Evolutionary conservation across 2,888 invertebrate species (phyloP), one percentile per base, ranked within the genome.

Genomic region (Hydropsyche betteni): DNA sequence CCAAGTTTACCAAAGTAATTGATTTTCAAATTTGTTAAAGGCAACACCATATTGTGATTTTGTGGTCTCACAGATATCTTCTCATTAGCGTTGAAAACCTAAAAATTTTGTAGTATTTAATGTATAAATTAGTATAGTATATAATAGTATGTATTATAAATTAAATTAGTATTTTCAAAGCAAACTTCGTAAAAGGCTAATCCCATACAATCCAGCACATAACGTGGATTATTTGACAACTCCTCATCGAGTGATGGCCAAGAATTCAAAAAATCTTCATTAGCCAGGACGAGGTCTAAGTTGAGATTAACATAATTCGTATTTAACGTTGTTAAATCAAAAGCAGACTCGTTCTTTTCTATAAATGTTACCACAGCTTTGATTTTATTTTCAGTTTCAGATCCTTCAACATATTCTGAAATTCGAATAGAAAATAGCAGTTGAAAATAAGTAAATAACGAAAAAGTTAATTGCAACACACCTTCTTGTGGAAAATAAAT

Each of bases 401-500:
- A 88, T 44, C 86, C 84, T 12, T 88, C 86, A 76, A 82, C 82
- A 77, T 85, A 89, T 70, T 83, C 88, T 88, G 68, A 70, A 78
- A 80, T 24, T 24, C 24, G 64, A 50, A 74, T 69, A 74, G 53
- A 69, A 75, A 7, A 61, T 1, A 10, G 24, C 7, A 16, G 24
- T 16, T 33, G n/a, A 7, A 5, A 16, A 0, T 10, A 3, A 55
- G 2, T 3, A 10, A 12, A 55, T 14, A 61, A 24, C 16, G 4
- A 24, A 55, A 14, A 2, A 16, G 14, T 16, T 24, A 58, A 4
- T 44, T 10, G 10, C 10, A 16, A 16, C 0, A 74, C 80, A 90
- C 92, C 90, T 87, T 92, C 90, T 74, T 89, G 87, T 52, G 92
- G 89, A 83, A 95, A 94, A 85, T 96, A 96, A 7, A 94, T 84